These are phyloP conservation scores for Drosophila cardini DNA, from an alignment of 1,140 invertebrate species.

Conservation along the genomic window DNA sequence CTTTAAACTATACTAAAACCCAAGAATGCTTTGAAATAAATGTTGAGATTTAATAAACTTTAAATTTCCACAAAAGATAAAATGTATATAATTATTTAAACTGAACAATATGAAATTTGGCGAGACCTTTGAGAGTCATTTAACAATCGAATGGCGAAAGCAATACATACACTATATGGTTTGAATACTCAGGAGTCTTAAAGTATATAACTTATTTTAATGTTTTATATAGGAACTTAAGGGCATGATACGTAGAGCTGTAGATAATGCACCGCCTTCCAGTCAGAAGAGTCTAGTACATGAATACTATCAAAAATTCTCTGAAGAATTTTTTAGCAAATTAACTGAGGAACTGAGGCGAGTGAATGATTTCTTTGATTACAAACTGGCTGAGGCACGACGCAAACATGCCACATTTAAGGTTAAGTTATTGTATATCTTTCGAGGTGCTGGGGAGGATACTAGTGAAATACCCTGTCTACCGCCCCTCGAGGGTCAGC, in stretches of 20 bases:
- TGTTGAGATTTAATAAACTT: background rate
- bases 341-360: conserved; percentile 96
- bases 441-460: conserved; percentile 33
- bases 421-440: background rate
- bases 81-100: background rate
- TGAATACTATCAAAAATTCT: background rate
- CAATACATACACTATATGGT: conserved; percentile 50
- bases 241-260: background rate
- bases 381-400: conserved; percentile 97
- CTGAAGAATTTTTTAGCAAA: conserved; percentile 95
- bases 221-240: conserved; percentile 4
- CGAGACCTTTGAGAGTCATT: conserved; percentile 32
- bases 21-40: background rate
- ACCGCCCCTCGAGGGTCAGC: conserved; percentile 4
- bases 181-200: conserved; percentile 1
- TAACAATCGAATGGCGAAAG: conserved; percentile 50
- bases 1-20: background rate
- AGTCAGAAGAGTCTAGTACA: background rate
- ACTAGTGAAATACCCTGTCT: background rate
- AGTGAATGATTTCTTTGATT: conserved; percentile 97
- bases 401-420: conserved; percentile 67
- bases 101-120: conserved; percentile 42
- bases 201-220: background rate
- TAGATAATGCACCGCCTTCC: background rate
- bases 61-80: background rate